Percentiles rank a stretch among this genome's conserved stretches.
Conservation (phyloP, 1,140 invertebrate species). For the Gerris buenoi region DNA sequence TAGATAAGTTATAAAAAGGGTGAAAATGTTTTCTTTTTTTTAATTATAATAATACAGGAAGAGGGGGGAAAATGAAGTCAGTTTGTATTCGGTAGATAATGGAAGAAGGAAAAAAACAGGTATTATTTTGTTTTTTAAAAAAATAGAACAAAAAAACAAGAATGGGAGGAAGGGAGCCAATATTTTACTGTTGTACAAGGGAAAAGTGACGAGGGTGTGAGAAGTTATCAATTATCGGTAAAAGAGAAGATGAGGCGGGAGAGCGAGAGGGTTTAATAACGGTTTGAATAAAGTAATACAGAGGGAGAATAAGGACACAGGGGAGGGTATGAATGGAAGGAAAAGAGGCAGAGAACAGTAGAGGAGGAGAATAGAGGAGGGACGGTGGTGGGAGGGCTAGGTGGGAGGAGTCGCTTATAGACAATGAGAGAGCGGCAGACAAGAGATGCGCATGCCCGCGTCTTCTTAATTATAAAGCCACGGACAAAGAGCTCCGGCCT, state of each 20-base stretch:
- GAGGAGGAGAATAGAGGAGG: not conserved
- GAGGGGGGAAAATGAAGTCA: not conserved
- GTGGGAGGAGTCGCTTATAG: not conserved
- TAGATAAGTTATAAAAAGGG: too few species aligned
- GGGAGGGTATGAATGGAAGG: not conserved
- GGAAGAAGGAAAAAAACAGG: not conserved
- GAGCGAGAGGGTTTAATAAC: too few species aligned
- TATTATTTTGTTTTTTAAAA: not conserved
- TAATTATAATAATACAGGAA: not conserved
- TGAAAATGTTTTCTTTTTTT: not conserved
- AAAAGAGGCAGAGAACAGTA: not conserved
- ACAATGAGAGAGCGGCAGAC: not conserved
- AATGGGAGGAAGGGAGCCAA: not conserved
- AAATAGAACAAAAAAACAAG: too few species aligned
- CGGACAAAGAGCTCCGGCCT: not conserved
- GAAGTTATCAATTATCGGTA: not conserved
- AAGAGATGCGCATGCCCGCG: not conserved
- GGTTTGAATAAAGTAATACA: too few species aligned
- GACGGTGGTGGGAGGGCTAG: not conserved
- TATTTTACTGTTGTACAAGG: not conserved
- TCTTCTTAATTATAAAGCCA: not conserved
- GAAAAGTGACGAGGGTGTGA: too few species aligned
- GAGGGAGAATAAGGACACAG: not conserved
- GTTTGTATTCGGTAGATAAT: too few species aligned
- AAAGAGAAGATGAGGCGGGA: not conserved